These are phyloP conservation scores for Ectobius pallidus DNA, from an alignment of 2,888 invertebrate species.

Conservation along the genomic window DNA sequence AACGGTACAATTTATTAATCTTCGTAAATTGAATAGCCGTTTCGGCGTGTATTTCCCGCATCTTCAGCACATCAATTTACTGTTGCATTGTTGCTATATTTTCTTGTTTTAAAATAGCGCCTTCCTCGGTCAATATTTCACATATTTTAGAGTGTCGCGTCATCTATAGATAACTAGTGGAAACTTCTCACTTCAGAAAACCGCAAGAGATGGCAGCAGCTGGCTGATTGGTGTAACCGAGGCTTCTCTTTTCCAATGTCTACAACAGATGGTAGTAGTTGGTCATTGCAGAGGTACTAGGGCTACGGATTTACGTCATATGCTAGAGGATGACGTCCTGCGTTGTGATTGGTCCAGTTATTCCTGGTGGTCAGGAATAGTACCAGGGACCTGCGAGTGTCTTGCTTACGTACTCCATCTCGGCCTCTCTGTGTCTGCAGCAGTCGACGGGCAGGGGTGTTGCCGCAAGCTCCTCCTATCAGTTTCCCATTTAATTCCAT, in stretches of 20 bases:
- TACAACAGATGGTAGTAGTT: no score
- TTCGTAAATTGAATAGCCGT: no score
- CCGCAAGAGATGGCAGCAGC: background rate
- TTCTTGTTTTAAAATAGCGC: no score
- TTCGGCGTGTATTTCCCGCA: no score
- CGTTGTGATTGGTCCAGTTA: slow-evolving; percentile 10
- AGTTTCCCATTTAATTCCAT: background rate
- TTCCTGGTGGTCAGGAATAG: slow-evolving; percentile 20
- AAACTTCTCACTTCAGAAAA: background rate
- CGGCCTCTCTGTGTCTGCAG: slow-evolving; percentile 34
- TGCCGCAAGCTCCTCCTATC: slow-evolving; percentile 14
- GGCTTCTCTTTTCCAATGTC: no score
- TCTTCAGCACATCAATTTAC: no score
- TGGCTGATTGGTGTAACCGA: background rate
- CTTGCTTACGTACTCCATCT: background rate
- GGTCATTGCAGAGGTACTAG: no score
- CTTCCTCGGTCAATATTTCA: no score
- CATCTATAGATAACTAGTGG: background rate
- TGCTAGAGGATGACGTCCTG: slow-evolving; percentile 12
- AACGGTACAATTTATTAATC: no score
- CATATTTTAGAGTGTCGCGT: no score
- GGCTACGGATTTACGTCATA: no score
- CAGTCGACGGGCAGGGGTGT: slow-evolving; percentile 31
- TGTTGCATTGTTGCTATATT: no score
- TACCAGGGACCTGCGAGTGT: slow-evolving; percentile 1